phyloP scores from a whole-genome alignment of 2,888 invertebrate species.

The Tromatobia lineatoria region DNA sequence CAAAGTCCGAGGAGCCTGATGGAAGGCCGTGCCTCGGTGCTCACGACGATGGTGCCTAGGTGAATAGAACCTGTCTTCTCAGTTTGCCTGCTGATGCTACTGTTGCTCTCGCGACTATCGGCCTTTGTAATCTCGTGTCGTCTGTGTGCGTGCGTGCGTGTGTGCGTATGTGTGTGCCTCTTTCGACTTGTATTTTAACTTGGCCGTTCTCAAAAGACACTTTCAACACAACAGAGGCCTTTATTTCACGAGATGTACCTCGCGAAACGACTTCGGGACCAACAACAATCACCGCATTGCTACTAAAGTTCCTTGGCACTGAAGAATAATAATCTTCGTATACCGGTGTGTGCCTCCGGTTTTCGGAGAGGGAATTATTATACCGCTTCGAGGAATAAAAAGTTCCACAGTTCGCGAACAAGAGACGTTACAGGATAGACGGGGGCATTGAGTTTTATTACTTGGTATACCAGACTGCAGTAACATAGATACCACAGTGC shows the following conservation, averaged over 20 bases:
- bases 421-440: neutral
- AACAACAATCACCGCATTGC: neutral
- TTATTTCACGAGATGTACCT: neutral
- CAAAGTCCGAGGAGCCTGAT: slow-evolving; percentile 31
- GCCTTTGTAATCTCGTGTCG: neutral
- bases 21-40: slow-evolving; percentile 24
- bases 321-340: neutral
- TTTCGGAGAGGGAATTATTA: neutral
- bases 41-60: slow-evolving; percentile 31
- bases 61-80: slow-evolving; percentile 17
- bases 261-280: neutral
- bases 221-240: neutral
- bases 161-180: neutral
- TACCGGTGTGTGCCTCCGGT: neutral
- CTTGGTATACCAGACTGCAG: slow-evolving; percentile 3
- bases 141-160: neutral
- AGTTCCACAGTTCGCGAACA: neutral
- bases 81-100: neutral
- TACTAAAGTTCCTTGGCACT: neutral
- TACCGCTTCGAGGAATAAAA: neutral
- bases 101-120: neutral
- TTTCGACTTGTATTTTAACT: neutral
- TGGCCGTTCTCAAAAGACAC: neutral
- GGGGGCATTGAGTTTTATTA: slow-evolving; percentile 13
- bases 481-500: slow-evolving; percentile 46